Percentiles rank a stretch among this genome's conserved stretches.
phyloP scores from a whole-genome alignment of 2,888 invertebrate species.

The Sesia bembeciformis region DNA sequence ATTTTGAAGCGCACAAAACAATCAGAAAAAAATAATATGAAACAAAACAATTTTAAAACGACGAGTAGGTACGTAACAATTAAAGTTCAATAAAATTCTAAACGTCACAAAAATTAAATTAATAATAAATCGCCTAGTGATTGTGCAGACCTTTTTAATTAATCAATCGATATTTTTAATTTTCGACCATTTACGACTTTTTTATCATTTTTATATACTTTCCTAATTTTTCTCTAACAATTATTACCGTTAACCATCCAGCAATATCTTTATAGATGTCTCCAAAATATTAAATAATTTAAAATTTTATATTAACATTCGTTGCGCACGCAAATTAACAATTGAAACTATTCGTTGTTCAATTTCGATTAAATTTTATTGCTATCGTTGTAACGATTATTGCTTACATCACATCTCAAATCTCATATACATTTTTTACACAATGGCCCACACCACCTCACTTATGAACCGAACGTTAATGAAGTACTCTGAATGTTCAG shows the following conservation, averaged over 20 bases:
- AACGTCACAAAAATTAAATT: too few species aligned
- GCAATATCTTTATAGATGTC: neutral
- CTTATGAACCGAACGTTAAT: too few species aligned
- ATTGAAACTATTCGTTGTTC: constrained; percentile 44
- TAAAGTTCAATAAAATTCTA: too few species aligned
- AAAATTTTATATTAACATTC: constrained; percentile 1
- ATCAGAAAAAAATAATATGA: too few species aligned
- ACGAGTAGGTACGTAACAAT: too few species aligned
- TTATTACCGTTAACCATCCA: neutral
- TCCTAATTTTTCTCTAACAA: neutral
- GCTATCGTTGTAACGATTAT: constrained; percentile 33
- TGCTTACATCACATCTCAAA: constrained; percentile 22
- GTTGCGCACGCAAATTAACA: constrained; percentile 30
- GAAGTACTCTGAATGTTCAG: too few species aligned
- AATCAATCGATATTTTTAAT: too few species aligned
- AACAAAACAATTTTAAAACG: too few species aligned
- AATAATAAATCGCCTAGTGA: too few species aligned
- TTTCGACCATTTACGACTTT: too few species aligned
- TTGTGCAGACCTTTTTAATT: too few species aligned
- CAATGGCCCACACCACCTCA: neutral
- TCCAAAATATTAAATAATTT: neutral
- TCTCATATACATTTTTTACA: constrained; percentile 18
- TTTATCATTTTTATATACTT: neutral
- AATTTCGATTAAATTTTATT: constrained; percentile 35
- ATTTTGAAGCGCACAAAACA: too few species aligned